Base-by-base conservation (phyloP, 2,888 invertebrate species). In the Chromoteleia sp. region DNA sequence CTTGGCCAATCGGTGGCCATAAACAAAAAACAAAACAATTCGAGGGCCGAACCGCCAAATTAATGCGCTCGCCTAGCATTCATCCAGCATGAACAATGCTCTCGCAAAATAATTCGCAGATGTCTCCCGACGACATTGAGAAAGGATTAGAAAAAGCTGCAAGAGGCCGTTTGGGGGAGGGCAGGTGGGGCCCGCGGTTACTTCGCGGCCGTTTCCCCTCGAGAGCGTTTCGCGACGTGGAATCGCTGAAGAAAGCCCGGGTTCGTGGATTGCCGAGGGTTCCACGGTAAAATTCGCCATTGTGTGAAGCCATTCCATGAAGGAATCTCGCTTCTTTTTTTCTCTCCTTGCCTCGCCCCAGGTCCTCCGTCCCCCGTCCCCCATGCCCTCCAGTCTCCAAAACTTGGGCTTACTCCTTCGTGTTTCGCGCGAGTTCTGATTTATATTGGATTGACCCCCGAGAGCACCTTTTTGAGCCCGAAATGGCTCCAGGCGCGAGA, bases 371-470 rank as follows among this genome's bases (percentile, higher is more conserved):
- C 76, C 61, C 63, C 77, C 41, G 5, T n/a, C n/a, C n/a, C n/a
- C n/a, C n/a, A n/a, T n/a, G n/a, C n/a, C n/a, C n/a, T n/a, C n/a
- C 10, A 19, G 41, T 21, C 29, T 70, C 74, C 68, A 56, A 75
- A 63, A 21, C 41, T 68, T 41, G 5, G 45, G 17, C 52, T 70
- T 63, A 63, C 73, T 78, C 59, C 73, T 76, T 83, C 84, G 68
- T 68, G 54, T 75, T 75, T 74, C 81, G 68, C 85, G 78, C 68
- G 84, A 85, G 85, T 86, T 87, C 87, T 88, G 89, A 89, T 90
- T 90, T 89, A 89, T 89, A 87, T 89, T 87, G 86, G 87, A 89
- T 89, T 88, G 89, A 88, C 88, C 88, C 89, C 83, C 75, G 79
- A 83, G 85, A 86, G 88, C 88, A 84, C 87, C 84, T 87, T 87